Conservation (phyloP, 2,113 vertebrate species). For the Burhinus bistriatus region DNA sequence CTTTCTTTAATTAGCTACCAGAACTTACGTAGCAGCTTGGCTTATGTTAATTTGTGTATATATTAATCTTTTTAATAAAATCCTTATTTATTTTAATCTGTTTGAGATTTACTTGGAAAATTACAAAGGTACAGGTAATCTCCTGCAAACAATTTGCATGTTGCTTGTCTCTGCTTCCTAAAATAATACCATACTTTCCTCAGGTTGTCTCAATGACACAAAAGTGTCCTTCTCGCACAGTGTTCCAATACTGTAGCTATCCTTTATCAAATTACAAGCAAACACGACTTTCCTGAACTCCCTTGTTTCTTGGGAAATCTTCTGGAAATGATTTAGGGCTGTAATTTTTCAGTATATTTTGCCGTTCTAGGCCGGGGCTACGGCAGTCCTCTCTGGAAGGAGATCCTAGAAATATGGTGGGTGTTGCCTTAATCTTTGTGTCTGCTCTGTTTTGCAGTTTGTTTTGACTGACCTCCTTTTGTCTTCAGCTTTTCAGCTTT, state of each 20-base stretch:
- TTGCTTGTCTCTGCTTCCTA: background rate
- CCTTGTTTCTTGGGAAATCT: background rate
- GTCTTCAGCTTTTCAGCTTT: background rate
- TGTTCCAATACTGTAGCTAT: background rate
- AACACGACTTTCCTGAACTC: background rate
- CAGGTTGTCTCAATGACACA: background rate
- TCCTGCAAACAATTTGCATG: background rate
- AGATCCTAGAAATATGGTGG: background rate
- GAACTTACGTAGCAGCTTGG: background rate
- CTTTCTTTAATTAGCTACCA: background rate
- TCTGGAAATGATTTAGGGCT: background rate
- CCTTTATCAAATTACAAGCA: background rate
- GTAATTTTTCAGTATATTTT: background rate
- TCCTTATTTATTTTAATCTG: background rate
- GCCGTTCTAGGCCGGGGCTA: background rate
- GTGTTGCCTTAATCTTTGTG: fast-evolving
- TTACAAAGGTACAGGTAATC: background rate
- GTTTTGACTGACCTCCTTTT: background rate
- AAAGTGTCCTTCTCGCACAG: background rate
- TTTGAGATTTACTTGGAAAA: background rate
- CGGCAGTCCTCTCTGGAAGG: background rate
- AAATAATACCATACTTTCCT: background rate
- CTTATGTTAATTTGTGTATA: background rate
- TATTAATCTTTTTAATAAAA: background rate
- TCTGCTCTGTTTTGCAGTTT: background rate